Evolutionary conservation across 2,888 invertebrate genomes (phyloP).

Genomic region (Petrolisthes manimaculis): DNA sequence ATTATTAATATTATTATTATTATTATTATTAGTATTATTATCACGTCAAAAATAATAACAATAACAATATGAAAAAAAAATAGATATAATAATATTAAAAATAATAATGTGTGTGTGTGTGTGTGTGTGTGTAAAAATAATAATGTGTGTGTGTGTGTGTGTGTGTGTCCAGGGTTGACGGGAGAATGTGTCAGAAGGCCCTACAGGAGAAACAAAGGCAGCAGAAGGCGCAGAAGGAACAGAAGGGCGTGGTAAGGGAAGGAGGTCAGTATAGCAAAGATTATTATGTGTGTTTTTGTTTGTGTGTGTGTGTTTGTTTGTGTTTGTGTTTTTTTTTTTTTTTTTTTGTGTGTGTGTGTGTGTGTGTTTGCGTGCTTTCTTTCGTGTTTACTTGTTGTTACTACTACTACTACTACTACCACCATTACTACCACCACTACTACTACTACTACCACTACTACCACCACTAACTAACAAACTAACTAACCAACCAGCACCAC

Average conservation of each 20-base stretch:
- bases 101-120: background rate
- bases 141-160: constrained; percentile 19
- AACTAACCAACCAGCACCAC: too few relatives aligned
- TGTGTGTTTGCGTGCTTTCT: background rate
- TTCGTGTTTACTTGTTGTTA: background rate
- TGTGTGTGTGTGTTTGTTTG: constrained; percentile 8
- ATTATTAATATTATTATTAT: background rate
- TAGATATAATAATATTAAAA: background rate
- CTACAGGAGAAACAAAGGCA: too few relatives aligned
- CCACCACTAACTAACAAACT: too few relatives aligned
- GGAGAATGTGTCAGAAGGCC: too few relatives aligned
- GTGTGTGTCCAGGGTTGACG: too few relatives aligned
- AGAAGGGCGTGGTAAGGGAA: too few relatives aligned
- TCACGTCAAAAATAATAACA: too few relatives aligned
- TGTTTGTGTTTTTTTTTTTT: too few relatives aligned
- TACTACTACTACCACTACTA: background rate
- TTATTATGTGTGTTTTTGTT: constrained; percentile 17
- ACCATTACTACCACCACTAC: constrained; percentile 14
- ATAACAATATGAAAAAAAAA: too few relatives aligned
- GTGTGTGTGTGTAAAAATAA: background rate
- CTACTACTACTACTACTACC: background rate
- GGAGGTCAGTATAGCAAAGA: too few relatives aligned
- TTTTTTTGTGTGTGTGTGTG: constrained; percentile 13
- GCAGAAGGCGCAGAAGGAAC: too few relatives aligned
- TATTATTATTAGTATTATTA: background rate